A percentile compares a stretch with the other conserved stretches of the same genome.
Evolutionary conservation across 2,113 vertebrate species (phyloP).

Genomic region (Aegithalos caudatus): DNA sequence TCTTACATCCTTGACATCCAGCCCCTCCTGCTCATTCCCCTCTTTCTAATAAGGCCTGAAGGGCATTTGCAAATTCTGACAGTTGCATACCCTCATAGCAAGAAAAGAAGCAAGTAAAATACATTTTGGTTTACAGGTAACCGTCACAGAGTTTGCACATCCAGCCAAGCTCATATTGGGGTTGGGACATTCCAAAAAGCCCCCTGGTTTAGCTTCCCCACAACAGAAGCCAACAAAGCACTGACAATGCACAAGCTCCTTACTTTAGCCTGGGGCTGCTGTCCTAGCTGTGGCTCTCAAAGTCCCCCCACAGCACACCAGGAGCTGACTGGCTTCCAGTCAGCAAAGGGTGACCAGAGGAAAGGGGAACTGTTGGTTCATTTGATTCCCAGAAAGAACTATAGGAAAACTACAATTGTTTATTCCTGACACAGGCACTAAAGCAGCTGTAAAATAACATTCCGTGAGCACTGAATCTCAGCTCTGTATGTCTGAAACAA

Average conservation of each 20-base stretch:
- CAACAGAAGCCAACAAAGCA: background rate
- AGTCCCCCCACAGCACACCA: background rate
- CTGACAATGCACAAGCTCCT: background rate
- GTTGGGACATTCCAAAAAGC: background rate
- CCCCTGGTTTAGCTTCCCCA: background rate
- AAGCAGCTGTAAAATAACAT: background rate
- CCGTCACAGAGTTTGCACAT: background rate
- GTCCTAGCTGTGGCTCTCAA: background rate
- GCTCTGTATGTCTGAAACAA: rapidly evolving
- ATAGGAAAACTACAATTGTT: rapidly evolving
- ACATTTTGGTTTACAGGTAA: background rate
- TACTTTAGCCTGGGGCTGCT: background rate
- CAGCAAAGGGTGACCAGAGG: background rate
- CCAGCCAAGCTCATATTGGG: rapidly evolving
- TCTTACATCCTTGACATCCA: background rate
- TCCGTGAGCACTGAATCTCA: background rate
- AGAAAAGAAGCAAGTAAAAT: background rate
- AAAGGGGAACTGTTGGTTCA: background rate
- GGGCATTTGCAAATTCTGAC: background rate
- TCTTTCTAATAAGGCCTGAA: background rate
- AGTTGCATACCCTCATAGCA: background rate
- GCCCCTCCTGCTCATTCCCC: background rate
- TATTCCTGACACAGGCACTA: background rate
- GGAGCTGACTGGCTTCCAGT: background rate
- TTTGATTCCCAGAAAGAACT: background rate